These are phyloP conservation scores for Caenorhabditis latens DNA, from an alignment of 1,140 invertebrate species.

Conservation along the genomic window DNA sequence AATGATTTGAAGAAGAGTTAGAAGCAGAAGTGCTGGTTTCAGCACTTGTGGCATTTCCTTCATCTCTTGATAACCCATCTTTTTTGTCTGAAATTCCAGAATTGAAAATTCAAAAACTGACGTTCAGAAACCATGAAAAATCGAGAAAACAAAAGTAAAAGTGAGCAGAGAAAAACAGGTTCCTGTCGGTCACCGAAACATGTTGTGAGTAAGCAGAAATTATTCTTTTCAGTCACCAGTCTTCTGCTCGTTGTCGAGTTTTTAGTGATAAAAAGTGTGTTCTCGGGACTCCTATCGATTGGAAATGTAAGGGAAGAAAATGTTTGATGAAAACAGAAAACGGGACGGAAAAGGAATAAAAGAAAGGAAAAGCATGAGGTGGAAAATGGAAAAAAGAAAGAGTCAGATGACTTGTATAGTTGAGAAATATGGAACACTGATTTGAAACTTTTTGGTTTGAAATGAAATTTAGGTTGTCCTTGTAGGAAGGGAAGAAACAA, in stretches of 20 bases:
- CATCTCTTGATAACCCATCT: conserved; percentile 40
- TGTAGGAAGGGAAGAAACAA: too few species aligned
- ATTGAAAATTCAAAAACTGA: background rate
- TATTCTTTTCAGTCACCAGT: background rate
- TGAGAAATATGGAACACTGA: background rate
- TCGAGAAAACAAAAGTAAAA: background rate
- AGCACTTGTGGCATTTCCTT: conserved; percentile 43
- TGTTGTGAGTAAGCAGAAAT: conserved; percentile 6
- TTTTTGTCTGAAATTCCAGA: background rate
- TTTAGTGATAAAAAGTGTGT: background rate
- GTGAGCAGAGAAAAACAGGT: conserved; percentile 36
- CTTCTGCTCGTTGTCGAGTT: conserved; percentile 6
- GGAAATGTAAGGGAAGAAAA: background rate
- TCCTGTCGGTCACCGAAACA: conserved; percentile 9
- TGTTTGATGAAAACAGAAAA: background rate
- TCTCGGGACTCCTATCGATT: conserved; percentile 28
- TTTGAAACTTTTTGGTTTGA: too few species aligned
- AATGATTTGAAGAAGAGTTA: conserved; percentile 42
- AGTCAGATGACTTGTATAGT: background rate
- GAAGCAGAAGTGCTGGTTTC: conserved; percentile 33
- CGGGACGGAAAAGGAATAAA: background rate
- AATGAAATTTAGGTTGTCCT: too few species aligned
- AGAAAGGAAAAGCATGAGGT: background rate
- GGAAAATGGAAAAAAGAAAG: background rate
- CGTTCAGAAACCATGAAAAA: background rate